Base-by-base conservation (phyloP, 1,140 invertebrate species). In the Heliconius melpomene region DNA sequence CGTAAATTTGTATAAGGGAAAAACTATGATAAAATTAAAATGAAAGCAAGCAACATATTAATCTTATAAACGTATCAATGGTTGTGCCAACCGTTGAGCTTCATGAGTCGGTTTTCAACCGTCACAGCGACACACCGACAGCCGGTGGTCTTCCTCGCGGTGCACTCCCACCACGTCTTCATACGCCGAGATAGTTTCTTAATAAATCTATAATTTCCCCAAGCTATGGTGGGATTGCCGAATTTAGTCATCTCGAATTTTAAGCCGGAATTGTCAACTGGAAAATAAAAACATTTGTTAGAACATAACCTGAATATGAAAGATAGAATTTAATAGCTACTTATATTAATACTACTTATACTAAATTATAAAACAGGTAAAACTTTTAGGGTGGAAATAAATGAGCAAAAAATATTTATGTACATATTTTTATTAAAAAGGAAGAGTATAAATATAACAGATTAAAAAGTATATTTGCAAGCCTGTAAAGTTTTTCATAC, bases 131-230 rank as follows among this genome's bases (percentile, higher is more conserved):
- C 83, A 76, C 91, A 92, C 2, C 89, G 86, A 73, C 92, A 94
- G 0, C 88, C 86, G 11, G 50, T 46, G 18, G 73, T 88, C 87
- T 91, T 92, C 79, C 92, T 88, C 8, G 87, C 86, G 0, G 85
- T 90, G n/a, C 92, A 94, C 81, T 94, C 92, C 92, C 92, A 94
- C 92, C 90, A 93, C 32, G 92, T 93, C 81, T 93, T 94, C 38
- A 84, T 29, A 2, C 85, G 84, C 3, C 92, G 83, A 6, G 84
- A 81, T 74, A 93, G 78, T 72, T 93, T 93, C 83, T 90, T 93
- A 20, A 91, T 88, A 38, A 94, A 94, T 32, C 89, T 83, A 66
- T 93, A 89, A 50, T 89, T 90, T 16, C 92, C 92, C 92, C 91
- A 93, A 7, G 85, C 82, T 26, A 94, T 93, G 3, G 85, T 88